Conservation (phyloP, 2,888 invertebrate species). For the Congeria kusceri region DNA sequence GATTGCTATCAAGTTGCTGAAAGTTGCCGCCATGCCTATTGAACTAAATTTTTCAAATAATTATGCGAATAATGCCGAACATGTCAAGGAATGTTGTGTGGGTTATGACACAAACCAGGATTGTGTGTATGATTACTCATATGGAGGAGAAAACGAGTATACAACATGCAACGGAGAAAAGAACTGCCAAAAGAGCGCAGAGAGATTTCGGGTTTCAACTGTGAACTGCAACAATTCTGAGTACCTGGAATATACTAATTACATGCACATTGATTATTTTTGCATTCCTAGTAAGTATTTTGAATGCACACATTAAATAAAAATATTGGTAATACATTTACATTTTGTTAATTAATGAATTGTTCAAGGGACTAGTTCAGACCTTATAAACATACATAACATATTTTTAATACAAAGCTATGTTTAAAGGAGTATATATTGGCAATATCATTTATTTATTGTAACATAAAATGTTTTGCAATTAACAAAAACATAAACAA, state of each 20-base stretch:
- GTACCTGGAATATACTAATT: neutral
- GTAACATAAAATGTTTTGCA: too few relatives aligned
- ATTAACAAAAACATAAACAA: neutral
- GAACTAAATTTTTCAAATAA: neutral
- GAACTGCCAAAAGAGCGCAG: neutral
- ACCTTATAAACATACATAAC: too few relatives aligned
- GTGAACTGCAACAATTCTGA: neutral
- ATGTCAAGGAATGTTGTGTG: neutral
- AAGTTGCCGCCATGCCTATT: neutral
- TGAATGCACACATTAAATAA: too few relatives aligned
- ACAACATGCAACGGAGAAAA: neutral
- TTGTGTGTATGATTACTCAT: neutral
- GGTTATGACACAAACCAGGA: neutral
- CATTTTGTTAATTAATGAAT: too few relatives aligned
- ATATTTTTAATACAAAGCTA: too few relatives aligned
- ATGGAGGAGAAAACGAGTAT: neutral
- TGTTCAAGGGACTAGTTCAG: too few relatives aligned
- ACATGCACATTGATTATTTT: conserved; percentile 5
- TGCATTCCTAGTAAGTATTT: neutral
- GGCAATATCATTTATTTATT: too few relatives aligned
- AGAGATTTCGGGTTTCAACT: neutral
- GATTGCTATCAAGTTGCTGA: neutral
- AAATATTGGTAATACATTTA: too few relatives aligned
- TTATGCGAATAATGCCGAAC: neutral
- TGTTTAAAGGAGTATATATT: too few relatives aligned